Evolutionary conservation across 2,113 vertebrate genomes (phyloP), one percentile per base, ranked within the genome.

Genomic region (Ariopsis seemanni): DNA sequence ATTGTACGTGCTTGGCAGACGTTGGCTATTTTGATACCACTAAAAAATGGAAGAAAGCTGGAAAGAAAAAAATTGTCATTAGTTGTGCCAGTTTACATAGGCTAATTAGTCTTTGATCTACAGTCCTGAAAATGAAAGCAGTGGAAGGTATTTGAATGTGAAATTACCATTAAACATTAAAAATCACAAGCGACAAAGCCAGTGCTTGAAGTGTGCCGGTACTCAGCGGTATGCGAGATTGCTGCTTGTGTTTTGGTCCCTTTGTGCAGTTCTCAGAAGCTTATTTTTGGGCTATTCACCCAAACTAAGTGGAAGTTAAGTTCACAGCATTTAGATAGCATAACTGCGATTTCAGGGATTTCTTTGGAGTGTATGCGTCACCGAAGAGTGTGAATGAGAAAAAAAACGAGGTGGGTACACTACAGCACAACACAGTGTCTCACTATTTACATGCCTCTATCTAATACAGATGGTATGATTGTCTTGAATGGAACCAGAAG

Each of bases 1-100:
- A 55, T 4, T 50, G n/a, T 87, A 86, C 22, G 34, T 34, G 77
- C 87, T n/a, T 79, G 74, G 80, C 71, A 85, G 85, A 81, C 34
- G 30, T 86, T 77, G 63, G 83, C 89, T 83, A 53, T 86, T 89
- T 86, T 77, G 42, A 71, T 58, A 62, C 69, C 71, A 62, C 53
- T 27, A 27, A 79, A 25, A 62, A 82, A 82, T 25, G 20, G 20
- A 82, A 62, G 79, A 42, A 82, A 82, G 20, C 62, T 82, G 5
- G 17, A 60, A 62, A 60, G 30, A 84, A 82, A 84, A 82, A 72
- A 52, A 17, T 15, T 22, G 74, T 88, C 52, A 82, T 48, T 52
- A 65, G 77, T 34, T 30, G 55, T 15, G 58, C 30, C 86, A 77
- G 52, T 85, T 30, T 78, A 65, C 30, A 30, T 18, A 52, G 58